phyloP scores from a whole-genome alignment of 53 echinoderm and acorn worm genomes.

The Patiria pectinifera region DNA sequence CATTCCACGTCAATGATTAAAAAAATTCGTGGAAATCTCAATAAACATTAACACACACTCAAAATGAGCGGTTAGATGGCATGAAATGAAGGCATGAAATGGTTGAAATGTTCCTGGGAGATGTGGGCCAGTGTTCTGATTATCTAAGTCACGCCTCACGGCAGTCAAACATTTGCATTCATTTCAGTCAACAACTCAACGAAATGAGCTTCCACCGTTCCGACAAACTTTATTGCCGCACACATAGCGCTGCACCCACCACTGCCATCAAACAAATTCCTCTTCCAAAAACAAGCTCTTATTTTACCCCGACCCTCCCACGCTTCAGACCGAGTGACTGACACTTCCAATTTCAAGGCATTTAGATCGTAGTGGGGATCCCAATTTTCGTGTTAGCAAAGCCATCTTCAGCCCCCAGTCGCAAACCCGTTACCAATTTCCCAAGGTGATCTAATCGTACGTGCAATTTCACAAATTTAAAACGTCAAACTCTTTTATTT shows the following conservation, averaged over 20 bases:
- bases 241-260: neutral
- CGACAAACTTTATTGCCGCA: neutral
- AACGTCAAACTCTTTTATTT: neutral
- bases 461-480: neutral
- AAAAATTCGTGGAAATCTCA: no score
- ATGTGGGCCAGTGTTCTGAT: neutral
- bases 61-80: neutral
- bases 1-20: no score
- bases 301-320: neutral
- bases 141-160: neutral
- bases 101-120: neutral
- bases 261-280: neutral
- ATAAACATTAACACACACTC: neutral
- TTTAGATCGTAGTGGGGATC: neutral
- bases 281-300: neutral
- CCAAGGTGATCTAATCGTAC: neutral
- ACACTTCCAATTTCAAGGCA: neutral
- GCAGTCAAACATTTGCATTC: neutral
- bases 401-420: neutral
- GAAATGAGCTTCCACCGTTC: neutral
- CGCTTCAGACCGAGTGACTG: neutral
- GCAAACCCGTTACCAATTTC: neutral
- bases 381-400: neutral
- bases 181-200: neutral
- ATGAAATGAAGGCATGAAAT: neutral